Evolutionary conservation across 2,797 vertebrate species (phyloP).

Genomic region (Psittacula derbiana): DNA sequence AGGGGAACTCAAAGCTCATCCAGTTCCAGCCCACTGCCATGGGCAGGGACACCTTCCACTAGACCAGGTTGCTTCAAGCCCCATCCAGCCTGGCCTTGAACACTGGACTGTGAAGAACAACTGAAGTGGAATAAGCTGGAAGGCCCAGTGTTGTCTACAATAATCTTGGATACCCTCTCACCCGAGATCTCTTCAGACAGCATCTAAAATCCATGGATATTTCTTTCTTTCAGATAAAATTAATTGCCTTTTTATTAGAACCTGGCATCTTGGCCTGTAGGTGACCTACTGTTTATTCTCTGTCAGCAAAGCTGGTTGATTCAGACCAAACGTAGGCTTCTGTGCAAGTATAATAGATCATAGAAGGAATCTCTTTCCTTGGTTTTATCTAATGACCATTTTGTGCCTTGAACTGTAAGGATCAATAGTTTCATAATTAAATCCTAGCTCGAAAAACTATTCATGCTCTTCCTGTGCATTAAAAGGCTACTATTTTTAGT

Average conservation of each 20-base stretch:
- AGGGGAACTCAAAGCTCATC: not conserved
- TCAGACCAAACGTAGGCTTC: not conserved
- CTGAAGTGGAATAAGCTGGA: not conserved
- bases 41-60: not conserved
- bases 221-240: not conserved
- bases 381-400: not conserved
- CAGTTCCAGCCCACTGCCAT: not conserved
- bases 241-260: slow-evolving; percentile 18
- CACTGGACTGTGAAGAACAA: not conserved
- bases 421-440: slow-evolving; percentile 51
- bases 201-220: not conserved
- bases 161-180: not conserved
- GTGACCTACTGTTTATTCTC: not conserved
- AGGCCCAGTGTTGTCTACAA: not conserved
- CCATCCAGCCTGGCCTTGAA: not conserved
- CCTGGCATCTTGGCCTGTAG: not conserved
- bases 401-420: not conserved
- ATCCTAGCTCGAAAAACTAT: slow-evolving; percentile 22
- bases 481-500: not conserved
- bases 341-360: not conserved
- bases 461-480: not conserved
- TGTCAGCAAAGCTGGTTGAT: not conserved
- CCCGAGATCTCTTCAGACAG: not conserved
- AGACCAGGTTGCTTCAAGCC: not conserved
- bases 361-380: not conserved